A percentile compares a stretch with the other conserved stretches of the same genome.
These are phyloP conservation scores for Trachemys scripta DNA, from an alignment of 2,113 vertebrate species.

Conservation along the genomic window DNA sequence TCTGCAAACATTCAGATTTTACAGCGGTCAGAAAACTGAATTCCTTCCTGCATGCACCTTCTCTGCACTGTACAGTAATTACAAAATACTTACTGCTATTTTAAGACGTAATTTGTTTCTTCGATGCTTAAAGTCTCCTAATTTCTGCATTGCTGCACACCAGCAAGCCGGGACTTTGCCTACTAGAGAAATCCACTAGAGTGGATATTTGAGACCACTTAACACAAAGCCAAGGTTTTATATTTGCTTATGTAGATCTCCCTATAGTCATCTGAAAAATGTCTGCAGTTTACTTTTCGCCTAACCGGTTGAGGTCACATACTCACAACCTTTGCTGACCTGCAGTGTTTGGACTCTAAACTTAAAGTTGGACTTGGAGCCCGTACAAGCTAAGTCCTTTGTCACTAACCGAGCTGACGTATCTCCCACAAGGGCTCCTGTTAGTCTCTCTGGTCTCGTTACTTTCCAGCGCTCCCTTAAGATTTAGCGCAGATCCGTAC, in stretches of 20 bases:
- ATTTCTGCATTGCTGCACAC: background rate
- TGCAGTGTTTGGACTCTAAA: background rate
- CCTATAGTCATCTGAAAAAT: background rate
- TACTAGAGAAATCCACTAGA: background rate
- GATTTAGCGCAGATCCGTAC: background rate
- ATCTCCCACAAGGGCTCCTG: background rate
- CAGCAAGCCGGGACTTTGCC: background rate
- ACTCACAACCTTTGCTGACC: background rate
- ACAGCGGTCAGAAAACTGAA: slow-evolving; percentile 44
- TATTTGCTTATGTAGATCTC: background rate
- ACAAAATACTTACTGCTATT: background rate
- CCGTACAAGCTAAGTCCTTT: background rate
- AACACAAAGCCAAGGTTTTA: background rate
- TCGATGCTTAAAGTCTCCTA: background rate
- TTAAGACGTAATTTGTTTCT: background rate
- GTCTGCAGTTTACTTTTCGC: background rate
- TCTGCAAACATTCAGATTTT: slow-evolving; percentile 59
- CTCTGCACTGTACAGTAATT: background rate
- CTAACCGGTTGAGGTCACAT: background rate
- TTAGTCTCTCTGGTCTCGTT: background rate
- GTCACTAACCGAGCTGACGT: background rate
- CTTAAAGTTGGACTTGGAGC: background rate
- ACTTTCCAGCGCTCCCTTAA: background rate
- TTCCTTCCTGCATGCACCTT: slow-evolving; percentile 34
- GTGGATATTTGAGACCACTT: background rate